Percentiles rank a stretch among this genome's conserved stretches.
Evolutionary conservation across 2,797 vertebrate genomes (phyloP).

Genomic region (Pygocentrus nattereri): DNA sequence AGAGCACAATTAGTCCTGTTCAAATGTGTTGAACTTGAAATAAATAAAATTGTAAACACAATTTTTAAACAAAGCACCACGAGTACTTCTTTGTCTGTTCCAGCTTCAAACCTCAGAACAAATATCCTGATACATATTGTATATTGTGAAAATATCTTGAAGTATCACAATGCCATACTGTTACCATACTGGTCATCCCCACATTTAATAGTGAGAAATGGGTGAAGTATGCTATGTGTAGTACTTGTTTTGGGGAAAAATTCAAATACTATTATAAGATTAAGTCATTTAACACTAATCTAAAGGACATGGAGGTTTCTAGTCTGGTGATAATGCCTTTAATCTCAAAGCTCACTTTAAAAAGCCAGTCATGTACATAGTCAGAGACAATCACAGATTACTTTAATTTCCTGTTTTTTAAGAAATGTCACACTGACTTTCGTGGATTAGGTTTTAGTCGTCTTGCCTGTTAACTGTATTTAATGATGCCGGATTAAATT

Average conservation of each 20-base stretch:
- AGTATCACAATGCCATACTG: neutral
- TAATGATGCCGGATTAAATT: constrained; percentile 59
- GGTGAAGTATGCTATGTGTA: constrained; percentile 14
- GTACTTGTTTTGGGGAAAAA: constrained; percentile 72
- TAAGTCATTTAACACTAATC: constrained; percentile 81
- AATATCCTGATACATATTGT: too few relatives aligned
- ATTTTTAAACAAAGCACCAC: too few relatives aligned
- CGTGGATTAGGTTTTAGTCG: constrained; percentile 73
- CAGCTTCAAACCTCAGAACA: too few relatives aligned
- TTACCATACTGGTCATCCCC: neutral
- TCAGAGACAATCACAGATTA: constrained; percentile 76
- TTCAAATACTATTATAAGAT: constrained; percentile 80
- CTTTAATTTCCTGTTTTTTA: constrained; percentile 78
- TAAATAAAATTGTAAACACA: too few relatives aligned
- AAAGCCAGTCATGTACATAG: constrained; percentile 70
- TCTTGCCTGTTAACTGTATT: constrained; percentile 69
- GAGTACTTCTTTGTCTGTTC: too few relatives aligned
- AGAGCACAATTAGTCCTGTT: too few relatives aligned
- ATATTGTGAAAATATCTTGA: neutral
- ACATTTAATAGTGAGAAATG: neutral
- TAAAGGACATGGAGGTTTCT: constrained; percentile 75
- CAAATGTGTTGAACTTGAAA: too few relatives aligned
- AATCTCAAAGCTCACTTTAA: constrained; percentile 74
- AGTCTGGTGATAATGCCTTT: constrained; percentile 77
- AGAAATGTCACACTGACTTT: constrained; percentile 70